Conservation (phyloP, 2,888 invertebrate species). For the Vannuccia rotundouncinata region DNA sequence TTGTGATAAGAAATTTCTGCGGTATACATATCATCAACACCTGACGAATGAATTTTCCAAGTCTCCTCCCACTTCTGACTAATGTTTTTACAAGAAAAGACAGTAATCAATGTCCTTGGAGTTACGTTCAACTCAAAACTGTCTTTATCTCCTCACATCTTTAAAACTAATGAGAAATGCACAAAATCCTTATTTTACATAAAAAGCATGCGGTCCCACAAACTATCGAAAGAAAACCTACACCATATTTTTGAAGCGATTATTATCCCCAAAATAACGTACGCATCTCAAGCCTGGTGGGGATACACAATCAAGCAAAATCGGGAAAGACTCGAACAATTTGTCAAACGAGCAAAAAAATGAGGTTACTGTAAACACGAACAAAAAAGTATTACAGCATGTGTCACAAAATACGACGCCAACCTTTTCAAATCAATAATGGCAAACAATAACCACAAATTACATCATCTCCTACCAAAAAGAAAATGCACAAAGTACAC, state of each 20-base stretch:
- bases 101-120: slow-evolving; percentile 13
- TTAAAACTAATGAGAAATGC: no score
- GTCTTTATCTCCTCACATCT: not conserved
- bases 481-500: slow-evolving; percentile 16
- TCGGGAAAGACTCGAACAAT: slow-evolving; percentile 16
- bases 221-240: slow-evolving; percentile 21
- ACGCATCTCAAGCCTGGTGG: slow-evolving; percentile 24
- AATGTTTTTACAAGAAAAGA: no score
- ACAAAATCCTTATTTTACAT: slow-evolving; percentile 11
- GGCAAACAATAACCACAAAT: slow-evolving; percentile 12
- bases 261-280: slow-evolving; percentile 14
- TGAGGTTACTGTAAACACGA: slow-evolving; percentile 21
- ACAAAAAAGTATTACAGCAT: slow-evolving; percentile 19
- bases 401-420: slow-evolving; percentile 21
- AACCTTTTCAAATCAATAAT: slow-evolving; percentile 18
- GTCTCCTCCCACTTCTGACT: no score
- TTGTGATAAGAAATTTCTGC: no score
- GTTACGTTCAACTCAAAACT: slow-evolving; percentile 26
- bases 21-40: no score
- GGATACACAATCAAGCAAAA: not conserved
- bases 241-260: slow-evolving; percentile 9
- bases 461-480: slow-evolving; percentile 17
- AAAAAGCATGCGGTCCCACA: slow-evolving; percentile 12
- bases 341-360: slow-evolving; percentile 20
- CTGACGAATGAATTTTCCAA: no score